These are phyloP conservation scores for Cremastinae sp. DNA, from an alignment of 2,888 invertebrate genomes.

Conservation along the genomic window DNA sequence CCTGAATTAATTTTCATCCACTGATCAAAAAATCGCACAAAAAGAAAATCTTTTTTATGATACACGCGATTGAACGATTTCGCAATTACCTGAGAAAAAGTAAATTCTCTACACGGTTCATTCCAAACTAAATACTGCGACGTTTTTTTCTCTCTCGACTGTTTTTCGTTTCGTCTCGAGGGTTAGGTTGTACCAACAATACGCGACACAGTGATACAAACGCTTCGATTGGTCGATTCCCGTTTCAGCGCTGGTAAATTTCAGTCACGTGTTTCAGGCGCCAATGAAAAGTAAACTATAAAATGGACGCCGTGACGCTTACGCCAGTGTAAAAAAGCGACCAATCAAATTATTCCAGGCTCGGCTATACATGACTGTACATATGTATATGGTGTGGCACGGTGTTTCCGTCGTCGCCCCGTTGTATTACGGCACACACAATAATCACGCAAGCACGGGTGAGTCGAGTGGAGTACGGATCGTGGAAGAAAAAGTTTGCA, in stretches of 20 bases:
- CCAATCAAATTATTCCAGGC: constrained; percentile 75
- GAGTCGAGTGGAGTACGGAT: constrained; percentile 62
- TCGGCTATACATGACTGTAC: constrained; percentile 67
- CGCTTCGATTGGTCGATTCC: constrained; percentile 54
- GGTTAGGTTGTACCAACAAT: constrained; percentile 62
- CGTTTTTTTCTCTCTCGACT: not conserved
- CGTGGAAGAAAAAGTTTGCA: constrained; percentile 19
- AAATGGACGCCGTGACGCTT: constrained; percentile 73
- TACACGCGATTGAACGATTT: too few relatives aligned
- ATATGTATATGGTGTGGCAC: constrained; percentile 68
- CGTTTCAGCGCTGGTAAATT: constrained; percentile 57
- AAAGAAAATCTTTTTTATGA: too few relatives aligned
- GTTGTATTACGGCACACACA: constrained; percentile 63
- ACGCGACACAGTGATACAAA: not conserved
- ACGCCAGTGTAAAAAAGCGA: constrained; percentile 61
- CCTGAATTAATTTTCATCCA: too few relatives aligned
- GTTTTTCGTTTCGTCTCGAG: not conserved
- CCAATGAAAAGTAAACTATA: constrained; percentile 67
- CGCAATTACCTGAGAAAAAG: not conserved
- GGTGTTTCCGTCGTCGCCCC: constrained; percentile 72
- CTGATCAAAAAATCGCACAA: too few relatives aligned
- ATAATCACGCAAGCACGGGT: constrained; percentile 66
- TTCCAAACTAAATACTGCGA: not conserved
- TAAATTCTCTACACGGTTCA: not conserved
- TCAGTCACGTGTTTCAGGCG: constrained; percentile 70